Base-by-base conservation (phyloP, 2,888 invertebrate species). In the Colostygia pectinataria region DNA sequence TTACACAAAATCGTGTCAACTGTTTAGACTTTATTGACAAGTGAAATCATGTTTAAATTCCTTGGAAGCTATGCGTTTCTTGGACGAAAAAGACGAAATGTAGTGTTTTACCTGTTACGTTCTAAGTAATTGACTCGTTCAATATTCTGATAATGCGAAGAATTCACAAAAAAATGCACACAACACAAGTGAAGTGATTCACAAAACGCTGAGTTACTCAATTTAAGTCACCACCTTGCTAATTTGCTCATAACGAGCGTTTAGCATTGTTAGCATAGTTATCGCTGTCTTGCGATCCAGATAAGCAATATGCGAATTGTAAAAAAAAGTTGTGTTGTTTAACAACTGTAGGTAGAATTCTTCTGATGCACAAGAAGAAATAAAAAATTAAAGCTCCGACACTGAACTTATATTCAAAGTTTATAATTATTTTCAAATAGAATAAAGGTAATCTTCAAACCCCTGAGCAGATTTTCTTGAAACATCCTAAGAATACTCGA, bases 241-340 rank as follows among this genome's bases (percentile, higher is more conserved):
- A 80, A 84, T 80, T 77, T 29, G 68, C 59, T 63, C 55, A 70
- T 76, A 74, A 79, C 74, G 65, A 75, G 67, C 77, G 75, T 57
- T 81, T 81, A 77, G 71, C 65, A 72, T 72, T 61, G 68, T 80
- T 80, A 71, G 63, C 57, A 52, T 66, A 62, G 70, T 74, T 70
- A 75, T 70, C 72, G 59, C 59, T 46, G 50, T 61, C 64, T 63
- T 53, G 50, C 49, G 55, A 36, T 38, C 36, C 45, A 50, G 36
- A 47, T 49, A 7, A 38, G 12, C 43, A 36, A 41, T 42, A 25
- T 23, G 27, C 13, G 8, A 18, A 32, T 42, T 24, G 24, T 34
- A 42, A 51, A 28, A 45, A 31, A 27, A 32, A 32, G 33, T 20
- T 39, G 9, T 39, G 38, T 39, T 37, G 33, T 37, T 49, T 37